Evolutionary conservation across 2,888 invertebrate species (phyloP).

Genomic region (Scaptodrosophila latifasciaeformis): DNA sequence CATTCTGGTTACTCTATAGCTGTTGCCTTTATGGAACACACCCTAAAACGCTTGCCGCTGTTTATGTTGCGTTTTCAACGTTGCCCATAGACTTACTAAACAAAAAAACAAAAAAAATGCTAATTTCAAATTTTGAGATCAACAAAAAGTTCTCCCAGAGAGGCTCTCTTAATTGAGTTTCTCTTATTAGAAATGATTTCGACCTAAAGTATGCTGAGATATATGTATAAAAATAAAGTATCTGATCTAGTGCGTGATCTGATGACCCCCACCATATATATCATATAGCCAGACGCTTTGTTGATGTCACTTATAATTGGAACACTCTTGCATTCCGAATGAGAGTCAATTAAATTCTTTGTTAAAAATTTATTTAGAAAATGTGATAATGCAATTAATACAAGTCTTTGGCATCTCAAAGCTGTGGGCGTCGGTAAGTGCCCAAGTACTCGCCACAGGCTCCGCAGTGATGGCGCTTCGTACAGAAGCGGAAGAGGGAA

Average conservation of each 20-base stretch:
- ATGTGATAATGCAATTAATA: too few relatives aligned
- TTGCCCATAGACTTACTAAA: neutral
- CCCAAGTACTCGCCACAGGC: slow-evolving; percentile 72
- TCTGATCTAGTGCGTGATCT: too few relatives aligned
- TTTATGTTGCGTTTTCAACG: neutral
- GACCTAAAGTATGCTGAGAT: too few relatives aligned
- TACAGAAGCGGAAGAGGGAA: slow-evolving; percentile 57
- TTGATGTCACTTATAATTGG: slow-evolving; percentile 5
- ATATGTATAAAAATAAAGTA: too few relatives aligned
- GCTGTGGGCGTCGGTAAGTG: slow-evolving; percentile 70
- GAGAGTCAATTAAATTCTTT: too few relatives aligned
- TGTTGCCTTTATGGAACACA: slow-evolving; percentile 7
- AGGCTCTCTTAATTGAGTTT: too few relatives aligned
- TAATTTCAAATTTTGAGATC: too few relatives aligned
- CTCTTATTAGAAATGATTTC: too few relatives aligned
- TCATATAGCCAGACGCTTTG: neutral
- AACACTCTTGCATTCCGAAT: neutral
- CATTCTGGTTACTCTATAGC: slow-evolving; percentile 38
- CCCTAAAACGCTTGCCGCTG: slow-evolving; percentile 3
- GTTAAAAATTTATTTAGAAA: too few relatives aligned
- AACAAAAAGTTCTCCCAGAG: too few relatives aligned
- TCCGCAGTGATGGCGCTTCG: slow-evolving; percentile 69
- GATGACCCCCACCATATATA: too few relatives aligned
- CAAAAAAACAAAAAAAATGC: too few relatives aligned
- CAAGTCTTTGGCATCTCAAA: slow-evolving; percentile 33